These are phyloP conservation scores for Drosophila subpulchrella DNA, from an alignment of 1,140 invertebrate species.

Conservation along the genomic window DNA sequence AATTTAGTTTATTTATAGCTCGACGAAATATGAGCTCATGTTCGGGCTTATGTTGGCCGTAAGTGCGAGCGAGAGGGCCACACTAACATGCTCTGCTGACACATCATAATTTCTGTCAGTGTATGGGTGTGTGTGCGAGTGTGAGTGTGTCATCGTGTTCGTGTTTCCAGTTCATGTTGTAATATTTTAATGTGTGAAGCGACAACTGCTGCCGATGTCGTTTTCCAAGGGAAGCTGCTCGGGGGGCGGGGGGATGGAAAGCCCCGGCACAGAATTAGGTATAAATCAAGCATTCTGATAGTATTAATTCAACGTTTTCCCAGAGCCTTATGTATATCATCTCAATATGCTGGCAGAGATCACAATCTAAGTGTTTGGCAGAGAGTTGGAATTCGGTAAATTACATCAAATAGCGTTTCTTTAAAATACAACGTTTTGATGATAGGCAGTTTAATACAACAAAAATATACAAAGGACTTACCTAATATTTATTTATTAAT, in stretches of 20 bases:
- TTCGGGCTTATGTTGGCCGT: constrained; percentile 23
- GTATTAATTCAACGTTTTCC: constrained; percentile 65
- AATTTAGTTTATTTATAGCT: constrained; percentile 82
- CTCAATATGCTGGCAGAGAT: constrained; percentile 61
- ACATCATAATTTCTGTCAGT: constrained; percentile 76
- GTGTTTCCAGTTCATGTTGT: constrained; percentile 79
- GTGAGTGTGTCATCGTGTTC: constrained; percentile 52
- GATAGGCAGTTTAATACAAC: too few species aligned
- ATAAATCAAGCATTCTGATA: constrained; percentile 69
- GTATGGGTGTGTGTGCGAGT: constrained; percentile 33
- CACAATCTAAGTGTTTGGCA: constrained; percentile 13
- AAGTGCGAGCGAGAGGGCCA: constrained; percentile 33
- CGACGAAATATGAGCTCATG: constrained; percentile 71
- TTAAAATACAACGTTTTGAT: not conserved
- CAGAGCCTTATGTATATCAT: constrained; percentile 61
- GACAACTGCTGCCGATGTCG: constrained; percentile 80
- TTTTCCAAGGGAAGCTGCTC: constrained; percentile 47
- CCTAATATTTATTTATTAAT: too few species aligned
- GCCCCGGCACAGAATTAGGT: constrained; percentile 27
- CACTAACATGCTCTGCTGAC: constrained; percentile 64
- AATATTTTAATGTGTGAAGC: constrained; percentile 81
- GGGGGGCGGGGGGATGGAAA: not conserved
- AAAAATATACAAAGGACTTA: too few species aligned
- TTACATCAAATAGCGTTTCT: not conserved
- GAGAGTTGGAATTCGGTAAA: not conserved